These are phyloP conservation scores for Lacerta agilis DNA, from an alignment of 2,797 vertebrate genomes.

Conservation along the genomic window DNA sequence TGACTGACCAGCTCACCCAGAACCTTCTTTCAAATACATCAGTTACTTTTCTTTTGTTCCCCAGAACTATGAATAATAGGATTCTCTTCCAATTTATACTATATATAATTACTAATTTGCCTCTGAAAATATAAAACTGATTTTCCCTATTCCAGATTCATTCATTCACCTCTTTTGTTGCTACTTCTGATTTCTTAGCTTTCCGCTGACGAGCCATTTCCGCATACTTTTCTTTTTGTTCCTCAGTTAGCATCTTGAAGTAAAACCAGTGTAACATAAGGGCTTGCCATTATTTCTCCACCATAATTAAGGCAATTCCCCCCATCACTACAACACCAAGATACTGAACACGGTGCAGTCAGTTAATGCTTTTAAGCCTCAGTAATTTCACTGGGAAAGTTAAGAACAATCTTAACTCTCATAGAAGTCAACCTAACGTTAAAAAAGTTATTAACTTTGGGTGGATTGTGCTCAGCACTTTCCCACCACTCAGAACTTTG, in stretches of 20 bases:
- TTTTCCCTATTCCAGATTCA: accelerated
- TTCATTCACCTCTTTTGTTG: constrained; percentile 60
- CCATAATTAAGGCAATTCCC: background rate
- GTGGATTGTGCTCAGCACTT: background rate
- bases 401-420: background rate
- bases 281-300: background rate
- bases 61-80: background rate
- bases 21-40: background rate
- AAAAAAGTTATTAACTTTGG: background rate
- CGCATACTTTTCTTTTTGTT: constrained; percentile 68
- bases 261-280: background rate
- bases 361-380: no score
- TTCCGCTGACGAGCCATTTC: constrained; percentile 75
- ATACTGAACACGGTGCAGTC: no score
- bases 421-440: background rate
- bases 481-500: background rate
- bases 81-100: background rate
- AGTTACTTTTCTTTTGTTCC: background rate
- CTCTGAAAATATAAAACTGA: background rate
- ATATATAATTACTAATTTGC: background rate
- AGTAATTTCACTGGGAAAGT: background rate
- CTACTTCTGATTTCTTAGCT: constrained; percentile 41
- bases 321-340: background rate
- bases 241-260: constrained; percentile 68
- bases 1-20: background rate